Evolutionary conservation across 2,797 vertebrate species (phyloP).

Genomic region (Sebastes oblongus): DNA sequence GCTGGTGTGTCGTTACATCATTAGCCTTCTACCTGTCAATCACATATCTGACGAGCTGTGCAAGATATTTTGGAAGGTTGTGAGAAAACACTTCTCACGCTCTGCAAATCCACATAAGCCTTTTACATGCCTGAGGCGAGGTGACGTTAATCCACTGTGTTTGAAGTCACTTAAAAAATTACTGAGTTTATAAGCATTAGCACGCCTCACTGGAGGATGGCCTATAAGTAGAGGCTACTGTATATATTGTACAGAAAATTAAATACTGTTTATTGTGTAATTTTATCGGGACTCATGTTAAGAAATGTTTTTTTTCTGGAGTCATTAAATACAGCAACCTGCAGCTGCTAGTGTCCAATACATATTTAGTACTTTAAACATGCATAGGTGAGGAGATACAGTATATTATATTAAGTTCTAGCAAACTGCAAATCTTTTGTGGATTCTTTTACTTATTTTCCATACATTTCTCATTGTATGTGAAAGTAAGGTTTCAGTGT

Average conservation of each 20-base stretch:
- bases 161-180: constrained; percentile 55
- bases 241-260: constrained; percentile 8
- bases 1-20: constrained; percentile 15
- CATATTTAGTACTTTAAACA: background rate
- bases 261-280: background rate
- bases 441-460: background rate
- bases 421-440: background rate
- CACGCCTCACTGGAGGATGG: background rate
- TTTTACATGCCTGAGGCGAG: constrained; percentile 42
- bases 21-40: constrained; percentile 36
- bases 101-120: constrained; percentile 48
- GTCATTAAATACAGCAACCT: background rate
- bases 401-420: background rate
- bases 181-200: constrained; percentile 10
- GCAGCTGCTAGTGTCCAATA: background rate
- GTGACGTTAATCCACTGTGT: constrained; percentile 45
- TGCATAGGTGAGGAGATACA: background rate
- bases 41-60: constrained; percentile 20
- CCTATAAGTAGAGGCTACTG: background rate
- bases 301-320: background rate
- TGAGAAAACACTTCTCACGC: constrained; percentile 31
- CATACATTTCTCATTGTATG: background rate
- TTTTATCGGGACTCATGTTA: background rate
- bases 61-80: constrained; percentile 31
- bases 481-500: background rate